Conservation (phyloP, 2,113 vertebrate genomes). For the Dasyornis broadbenti region DNA sequence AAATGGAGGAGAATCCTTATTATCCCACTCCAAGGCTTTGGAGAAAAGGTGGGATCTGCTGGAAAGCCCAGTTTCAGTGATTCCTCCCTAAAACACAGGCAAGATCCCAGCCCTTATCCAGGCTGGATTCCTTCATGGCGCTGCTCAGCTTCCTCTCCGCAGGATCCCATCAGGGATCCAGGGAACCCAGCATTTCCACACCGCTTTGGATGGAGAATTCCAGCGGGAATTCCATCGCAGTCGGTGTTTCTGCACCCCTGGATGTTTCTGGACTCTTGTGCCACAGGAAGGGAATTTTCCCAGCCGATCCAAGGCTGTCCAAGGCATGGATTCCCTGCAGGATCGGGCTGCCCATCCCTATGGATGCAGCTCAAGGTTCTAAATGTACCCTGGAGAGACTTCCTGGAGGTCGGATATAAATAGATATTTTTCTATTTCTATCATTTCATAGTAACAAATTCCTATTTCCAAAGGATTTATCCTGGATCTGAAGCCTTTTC, state of each 20-base stretch:
- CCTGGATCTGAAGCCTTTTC: too few species aligned
- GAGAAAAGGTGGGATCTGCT: rapidly evolving
- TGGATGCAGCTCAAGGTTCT: neutral
- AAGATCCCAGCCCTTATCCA: neutral
- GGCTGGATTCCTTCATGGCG: neutral
- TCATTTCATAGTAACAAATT: too few species aligned
- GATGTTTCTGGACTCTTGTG: neutral
- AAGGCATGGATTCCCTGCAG: neutral
- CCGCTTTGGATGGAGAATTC: neutral
- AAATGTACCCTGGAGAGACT: neutral
- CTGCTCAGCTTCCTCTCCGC: neutral
- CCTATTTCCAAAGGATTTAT: too few species aligned
- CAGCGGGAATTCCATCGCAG: rapidly evolving
- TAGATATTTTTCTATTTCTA: neutral
- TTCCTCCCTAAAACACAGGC: neutral
- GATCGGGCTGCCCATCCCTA: neutral
- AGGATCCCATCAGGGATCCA: rapidly evolving
- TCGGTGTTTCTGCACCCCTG: rapidly evolving
- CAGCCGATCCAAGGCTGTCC: neutral
- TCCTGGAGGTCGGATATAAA: neutral
- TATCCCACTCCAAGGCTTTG: neutral
- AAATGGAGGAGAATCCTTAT: neutral
- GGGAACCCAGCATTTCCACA: neutral
- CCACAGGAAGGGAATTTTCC: neutral
- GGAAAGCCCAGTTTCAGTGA: neutral